A percentile compares a stretch with the other conserved stretches of the same genome.
Evolutionary conservation across 2,888 invertebrate genomes (phyloP).

Genomic region (Chaetogeoica ovagalla): DNA sequence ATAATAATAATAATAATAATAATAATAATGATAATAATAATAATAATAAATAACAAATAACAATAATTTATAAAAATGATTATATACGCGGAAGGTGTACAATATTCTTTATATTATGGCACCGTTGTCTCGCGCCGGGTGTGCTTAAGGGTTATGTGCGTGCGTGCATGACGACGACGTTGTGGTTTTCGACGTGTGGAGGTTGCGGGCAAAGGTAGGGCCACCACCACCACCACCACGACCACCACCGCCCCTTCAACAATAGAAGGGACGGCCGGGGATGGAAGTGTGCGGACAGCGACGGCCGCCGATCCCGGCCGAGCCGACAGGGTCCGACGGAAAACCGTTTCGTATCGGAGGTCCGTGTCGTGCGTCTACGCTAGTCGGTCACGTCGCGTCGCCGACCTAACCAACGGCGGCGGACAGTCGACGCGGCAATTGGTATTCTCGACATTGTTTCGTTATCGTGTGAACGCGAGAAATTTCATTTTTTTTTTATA

Average conservation of each 20-base stretch:
- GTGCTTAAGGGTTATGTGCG: slow-evolving; percentile 40
- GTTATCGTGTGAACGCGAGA: no score
- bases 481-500: no score
- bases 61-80: slow-evolving; percentile 32
- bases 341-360: slow-evolving; percentile 14
- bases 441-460: no score
- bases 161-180: slow-evolving; percentile 16
- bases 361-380: background rate
- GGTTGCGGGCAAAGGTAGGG: background rate
- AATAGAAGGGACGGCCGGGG: background rate
- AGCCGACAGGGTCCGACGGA: slow-evolving; percentile 28
- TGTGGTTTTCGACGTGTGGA: background rate
- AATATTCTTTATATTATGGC: slow-evolving; percentile 28
- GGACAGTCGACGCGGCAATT: no score
- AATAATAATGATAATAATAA: no score
- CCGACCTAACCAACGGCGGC: background rate
- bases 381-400: slow-evolving; percentile 18
- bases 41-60: no score
- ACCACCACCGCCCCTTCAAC: no score
- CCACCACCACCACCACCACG: no score
- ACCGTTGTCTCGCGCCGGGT: slow-evolving; percentile 28
- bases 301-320: background rate
- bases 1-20: no score
- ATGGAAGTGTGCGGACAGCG: background rate
- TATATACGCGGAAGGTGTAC: slow-evolving; percentile 37